Evolutionary conservation across 2,888 invertebrate genomes (phyloP).

Genomic region (Lissonota sp.): DNA sequence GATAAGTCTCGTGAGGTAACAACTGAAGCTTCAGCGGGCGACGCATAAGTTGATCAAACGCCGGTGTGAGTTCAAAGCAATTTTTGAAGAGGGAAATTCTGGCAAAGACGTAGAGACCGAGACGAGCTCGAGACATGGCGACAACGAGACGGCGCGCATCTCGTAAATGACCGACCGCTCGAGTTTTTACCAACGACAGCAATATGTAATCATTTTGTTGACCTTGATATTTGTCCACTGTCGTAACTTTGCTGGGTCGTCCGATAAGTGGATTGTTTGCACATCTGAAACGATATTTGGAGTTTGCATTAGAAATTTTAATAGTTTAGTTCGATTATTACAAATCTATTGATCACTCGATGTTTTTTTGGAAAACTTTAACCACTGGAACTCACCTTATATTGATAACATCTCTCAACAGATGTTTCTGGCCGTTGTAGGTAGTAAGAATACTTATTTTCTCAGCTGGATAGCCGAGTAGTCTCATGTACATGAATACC

Average conservation of each 20-base stretch:
- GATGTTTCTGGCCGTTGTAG: slow-evolving; percentile 99
- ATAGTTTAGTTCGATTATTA: too few relatives aligned
- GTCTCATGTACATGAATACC: slow-evolving; percentile 98
- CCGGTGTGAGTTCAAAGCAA: slow-evolving; percentile 98
- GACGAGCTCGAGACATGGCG: slow-evolving; percentile 98
- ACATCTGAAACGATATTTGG: slow-evolving; percentile 86
- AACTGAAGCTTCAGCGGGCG: slow-evolving; percentile 93
- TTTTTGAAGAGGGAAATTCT: slow-evolving; percentile 96
- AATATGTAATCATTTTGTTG: slow-evolving; percentile 99
- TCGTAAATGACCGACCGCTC: slow-evolving; percentile 98
- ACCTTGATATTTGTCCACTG: slow-evolving; percentile 99
- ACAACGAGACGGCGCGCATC: slow-evolving; percentile 98
- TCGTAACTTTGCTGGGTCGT: slow-evolving; percentile 95
- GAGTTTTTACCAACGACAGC: slow-evolving; percentile 97
- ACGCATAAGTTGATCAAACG: slow-evolving; percentile 94
- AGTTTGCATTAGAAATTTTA: too few relatives aligned
- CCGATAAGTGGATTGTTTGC: slow-evolving; percentile 98
- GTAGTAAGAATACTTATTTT: slow-evolving; percentile 99
- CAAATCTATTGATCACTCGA: too few relatives aligned
- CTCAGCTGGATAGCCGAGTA: slow-evolving; percentile 97
- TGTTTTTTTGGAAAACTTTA: too few relatives aligned
- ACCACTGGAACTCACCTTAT: slow-evolving; percentile 81
- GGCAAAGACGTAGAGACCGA: slow-evolving; percentile 98
- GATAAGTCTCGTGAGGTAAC: slow-evolving; percentile 92
- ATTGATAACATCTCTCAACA: slow-evolving; percentile 97